Conservation (phyloP, 2,113 vertebrate species). For the Laterallus jamaicensis region DNA sequence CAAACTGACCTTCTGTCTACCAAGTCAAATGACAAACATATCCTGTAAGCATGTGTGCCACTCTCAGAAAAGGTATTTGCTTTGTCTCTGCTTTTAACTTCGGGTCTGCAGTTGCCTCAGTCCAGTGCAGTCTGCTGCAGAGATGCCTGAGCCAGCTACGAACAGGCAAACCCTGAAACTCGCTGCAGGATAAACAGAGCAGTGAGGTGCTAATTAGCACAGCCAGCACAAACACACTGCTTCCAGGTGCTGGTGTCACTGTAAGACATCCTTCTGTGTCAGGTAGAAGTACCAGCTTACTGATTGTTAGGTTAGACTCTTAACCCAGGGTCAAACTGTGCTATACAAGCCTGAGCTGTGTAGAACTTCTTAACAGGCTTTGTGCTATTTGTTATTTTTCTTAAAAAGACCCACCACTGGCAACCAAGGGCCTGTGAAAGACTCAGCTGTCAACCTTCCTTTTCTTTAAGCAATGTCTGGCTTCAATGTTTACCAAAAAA, state of each 20-base stretch:
- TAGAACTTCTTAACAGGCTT: background rate
- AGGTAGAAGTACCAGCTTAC: background rate
- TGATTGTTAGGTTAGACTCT: background rate
- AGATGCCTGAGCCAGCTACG: background rate
- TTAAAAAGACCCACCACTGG: background rate
- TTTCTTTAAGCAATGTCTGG: background rate
- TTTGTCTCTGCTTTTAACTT: background rate
- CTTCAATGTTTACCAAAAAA: background rate
- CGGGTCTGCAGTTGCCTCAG: background rate
- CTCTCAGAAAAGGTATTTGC: background rate
- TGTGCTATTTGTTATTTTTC: background rate
- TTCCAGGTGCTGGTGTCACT: background rate
- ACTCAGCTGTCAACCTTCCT: background rate
- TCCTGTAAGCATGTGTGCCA: fast-evolving
- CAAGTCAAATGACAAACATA: background rate
- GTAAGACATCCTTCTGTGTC: background rate
- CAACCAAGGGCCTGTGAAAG: background rate
- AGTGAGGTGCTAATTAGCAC: background rate
- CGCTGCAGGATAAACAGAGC: background rate
- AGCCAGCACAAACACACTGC: background rate
- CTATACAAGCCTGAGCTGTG: background rate
- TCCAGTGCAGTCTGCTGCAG: background rate
- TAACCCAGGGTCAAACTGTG: background rate
- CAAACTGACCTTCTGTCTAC: background rate
- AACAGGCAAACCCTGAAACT: background rate